Percentiles rank a stretch among this genome's conserved stretches.
Evolutionary conservation across 2,113 vertebrate species (phyloP).

Genomic region (Myotis davidii): DNA sequence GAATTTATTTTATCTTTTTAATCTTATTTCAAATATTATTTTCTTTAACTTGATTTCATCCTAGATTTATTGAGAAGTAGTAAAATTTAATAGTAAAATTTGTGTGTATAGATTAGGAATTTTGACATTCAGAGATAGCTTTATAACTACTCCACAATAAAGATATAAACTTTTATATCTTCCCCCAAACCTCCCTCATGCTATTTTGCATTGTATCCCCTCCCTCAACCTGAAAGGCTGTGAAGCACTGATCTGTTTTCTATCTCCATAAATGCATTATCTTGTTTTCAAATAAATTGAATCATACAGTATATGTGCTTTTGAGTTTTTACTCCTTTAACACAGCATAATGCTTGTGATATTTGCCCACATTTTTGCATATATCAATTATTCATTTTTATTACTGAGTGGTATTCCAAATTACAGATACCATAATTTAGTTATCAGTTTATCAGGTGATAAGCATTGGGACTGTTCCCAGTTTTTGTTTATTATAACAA

Average conservation of each 20-base stretch:
- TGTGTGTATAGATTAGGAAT: background rate
- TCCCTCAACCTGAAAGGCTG: background rate
- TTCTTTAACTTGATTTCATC: background rate
- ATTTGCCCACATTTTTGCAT: background rate
- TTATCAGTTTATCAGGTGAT: background rate
- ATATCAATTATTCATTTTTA: background rate
- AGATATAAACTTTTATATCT: background rate
- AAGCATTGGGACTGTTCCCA: background rate
- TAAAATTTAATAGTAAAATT: background rate
- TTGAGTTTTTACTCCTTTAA: background rate
- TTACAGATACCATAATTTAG: background rate
- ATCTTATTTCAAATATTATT: background rate
- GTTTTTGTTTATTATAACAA: background rate
- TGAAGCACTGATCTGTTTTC: background rate
- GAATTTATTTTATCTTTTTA: background rate
- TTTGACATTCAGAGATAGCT: background rate
- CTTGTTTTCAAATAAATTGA: background rate
- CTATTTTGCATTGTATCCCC: rapidly evolving
- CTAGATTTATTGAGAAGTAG: background rate
- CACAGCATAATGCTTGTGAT: background rate
- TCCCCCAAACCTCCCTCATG: background rate
- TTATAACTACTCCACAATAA: background rate
- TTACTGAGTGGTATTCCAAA: background rate
- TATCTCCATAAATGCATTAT: background rate
- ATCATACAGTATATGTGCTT: background rate